Base-by-base conservation (phyloP, 2,113 vertebrate genomes). In the Sclerurus mexicanus region DNA sequence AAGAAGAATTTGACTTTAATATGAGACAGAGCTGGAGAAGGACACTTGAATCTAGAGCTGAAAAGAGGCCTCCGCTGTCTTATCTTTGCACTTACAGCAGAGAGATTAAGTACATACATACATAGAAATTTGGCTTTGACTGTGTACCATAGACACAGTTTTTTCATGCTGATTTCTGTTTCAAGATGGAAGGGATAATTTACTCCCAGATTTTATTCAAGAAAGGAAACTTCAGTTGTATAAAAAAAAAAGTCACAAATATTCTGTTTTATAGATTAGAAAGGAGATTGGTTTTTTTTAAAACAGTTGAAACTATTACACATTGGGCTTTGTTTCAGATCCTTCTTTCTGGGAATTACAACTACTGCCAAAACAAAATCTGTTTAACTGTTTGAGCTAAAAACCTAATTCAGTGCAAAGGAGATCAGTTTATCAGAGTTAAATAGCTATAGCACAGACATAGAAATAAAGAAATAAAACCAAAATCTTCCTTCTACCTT, bases 181-280 rank as follows among this genome's bases (percentile, higher is more conserved):
- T 93, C 53, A 76, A 79, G 63, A 83, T 81, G 74, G 67, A 88
- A 96, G 95, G 91, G 53, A 10, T 58, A 85, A 85, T 89, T 80
- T 85, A 35, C 5, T 55, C 21, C 6, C 40, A 64, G 37, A 42
- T 55, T 84, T 85, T 83, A 73, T 82, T 23, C 58, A 94, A 87
- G 46, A 77, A 78, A 91, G 31, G 55, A 76, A 94, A 74, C 6
- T 90, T 85, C 33, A 31, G 31, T 49, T 88, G 11, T 56, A 71
- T 88, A 13, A 6, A 42, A 15, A 55, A 64, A 52, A 62, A 90
- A 93, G 59, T 77, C 78, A 77, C 11, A 24, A 63, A 42, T 42
- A 91, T 81, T 94, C 95, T 95, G 94, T 52, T 94, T 96, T 93
- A 68, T 60, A 94, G 82, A 91, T 96, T 82, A 96, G 90, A 83